Evolutionary conservation across 92 coral and sea anemone species (phyloP), one percentile per base, ranked within the genome.

Genomic region (Galaxea fascicularis): DNA sequence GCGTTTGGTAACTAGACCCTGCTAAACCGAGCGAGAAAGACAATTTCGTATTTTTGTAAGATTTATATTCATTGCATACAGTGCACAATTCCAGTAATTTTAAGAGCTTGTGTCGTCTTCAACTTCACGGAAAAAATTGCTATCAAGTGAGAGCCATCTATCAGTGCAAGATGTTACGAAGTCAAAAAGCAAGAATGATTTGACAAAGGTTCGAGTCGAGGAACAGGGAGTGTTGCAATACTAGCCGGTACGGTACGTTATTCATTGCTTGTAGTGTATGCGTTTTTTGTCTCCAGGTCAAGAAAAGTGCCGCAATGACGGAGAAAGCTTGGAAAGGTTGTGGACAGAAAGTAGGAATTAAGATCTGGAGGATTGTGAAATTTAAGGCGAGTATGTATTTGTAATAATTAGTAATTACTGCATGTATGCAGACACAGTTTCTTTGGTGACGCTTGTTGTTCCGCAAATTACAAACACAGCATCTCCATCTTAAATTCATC

Each of bases 311-410:
- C 0, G 98, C 98, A 28, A 84, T 79, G 59, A 85, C 90, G 30
- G 98, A 95, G 76, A 86, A 88, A 73, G 98, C 98, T 10, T 95
- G 98, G 98, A 92, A 91, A 67, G 89, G 92, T 0, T 91, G 90
- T 65, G 98, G 98, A 13, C 74, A 88, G 75, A 90, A 83, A 83
- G 89, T 86, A 51, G 98, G 94, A 15, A 31, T 93, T 39, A 94
- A 90, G 85, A 93, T 95, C 44, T 95, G 98, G 98, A 86, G 98
- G 82, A 95, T 95, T 73, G 98, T 91, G 4, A 90, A 93, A 29
- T 95, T 95, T 76, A 92, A 93, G 94, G 98, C 89, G 49, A 58
- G 90, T 41, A 25, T 59, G n/a, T 21, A 21, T 25, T 18, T 65
- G 15, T 65, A 27, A 65, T 26, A 65, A n/a, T 63, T 63, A 6